These are phyloP conservation scores for Ammodytes marinus DNA, from an alignment of 2,113 vertebrate genomes.

Conservation along the genomic window DNA sequence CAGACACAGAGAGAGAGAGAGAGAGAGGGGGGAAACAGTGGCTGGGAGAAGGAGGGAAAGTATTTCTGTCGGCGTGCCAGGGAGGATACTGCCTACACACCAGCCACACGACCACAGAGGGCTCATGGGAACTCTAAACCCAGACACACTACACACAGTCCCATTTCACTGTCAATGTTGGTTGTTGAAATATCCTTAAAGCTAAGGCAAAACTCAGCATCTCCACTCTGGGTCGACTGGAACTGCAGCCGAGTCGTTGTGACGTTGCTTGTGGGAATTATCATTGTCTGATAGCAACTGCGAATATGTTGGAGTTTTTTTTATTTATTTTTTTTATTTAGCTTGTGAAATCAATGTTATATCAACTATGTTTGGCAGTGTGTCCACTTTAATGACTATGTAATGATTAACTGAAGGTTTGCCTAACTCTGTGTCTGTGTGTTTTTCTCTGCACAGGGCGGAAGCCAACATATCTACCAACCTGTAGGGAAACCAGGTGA, in stretches of 20 bases:
- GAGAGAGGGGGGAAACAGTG: constrained; percentile 32
- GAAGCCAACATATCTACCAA: constrained; percentile 81
- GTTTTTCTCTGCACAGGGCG: constrained; percentile 64
- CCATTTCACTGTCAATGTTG: constrained; percentile 25
- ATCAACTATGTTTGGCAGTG: background rate
- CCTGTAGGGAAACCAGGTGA: constrained; percentile 80
- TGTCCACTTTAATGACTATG: background rate
- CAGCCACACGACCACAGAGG: constrained; percentile 71
- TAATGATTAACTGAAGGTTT: background rate
- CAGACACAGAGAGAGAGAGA: constrained; percentile 2
- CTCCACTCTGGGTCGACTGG: background rate
- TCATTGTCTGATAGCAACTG: background rate
- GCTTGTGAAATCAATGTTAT: background rate
- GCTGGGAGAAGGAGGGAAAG: constrained; percentile 48
- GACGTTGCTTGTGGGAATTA: background rate
- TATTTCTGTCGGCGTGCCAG: constrained; percentile 62
- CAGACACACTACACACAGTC: constrained; percentile 25
- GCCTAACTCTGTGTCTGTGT: constrained; percentile 29
- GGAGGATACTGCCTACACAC: constrained; percentile 68
- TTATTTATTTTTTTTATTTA: background rate
- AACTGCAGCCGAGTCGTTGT: background rate
- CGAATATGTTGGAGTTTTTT: background rate
- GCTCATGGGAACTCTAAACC: constrained; percentile 59
- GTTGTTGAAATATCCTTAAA: background rate
- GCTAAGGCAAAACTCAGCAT: background rate